Base-by-base conservation (phyloP, 2,113 vertebrate species). In the Ammodytes marinus region DNA sequence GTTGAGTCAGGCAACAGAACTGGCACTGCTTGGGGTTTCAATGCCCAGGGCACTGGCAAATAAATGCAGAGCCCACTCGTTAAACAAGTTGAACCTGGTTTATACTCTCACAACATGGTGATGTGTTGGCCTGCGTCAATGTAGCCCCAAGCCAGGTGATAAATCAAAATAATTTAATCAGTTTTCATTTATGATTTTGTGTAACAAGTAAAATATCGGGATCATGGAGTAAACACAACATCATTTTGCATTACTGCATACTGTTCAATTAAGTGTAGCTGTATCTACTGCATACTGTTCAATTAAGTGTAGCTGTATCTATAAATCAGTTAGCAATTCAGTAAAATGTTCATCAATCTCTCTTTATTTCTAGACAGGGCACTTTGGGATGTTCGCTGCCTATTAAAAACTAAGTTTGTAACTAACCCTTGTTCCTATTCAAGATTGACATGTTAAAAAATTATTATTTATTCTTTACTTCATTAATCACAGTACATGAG, bases 381-480 rank as follows among this genome's bases (percentile, higher is more conserved):
- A 54, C 11, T 55, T 42, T 1, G 10, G 6, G 19, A 50, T 35
- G 53, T 61, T 71, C 60, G 13, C 27, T 27, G 27, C 27, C 27
- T 27, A 27, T 27, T 27, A 27, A 27, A 27, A 67, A 19, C 53
- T n/a, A 5, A 79, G n/a, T 46, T 64, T 52, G 27, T 46, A 50
- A 40, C 67, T n/a, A 15, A 71, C 61, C 10, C 40, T 72, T 6
- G 5, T 66, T 83, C 55, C 61, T 69, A 11, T 57, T 60, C 5
- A 54, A 60, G 64, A 47, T 11, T 5, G 35, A 70, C 52, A 50
- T 49, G 54, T 73, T 77, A 59, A 82, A 55, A 52, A 64, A 67
- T 42, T 58, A 12, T 53, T 64, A 58, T 75, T 66, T 74, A 61
- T 75, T 66, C 71, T 76, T 69, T 46, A 71, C 67, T 82, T 82